Conservation (phyloP, 2,888 invertebrate genomes). For the Acanthoscelides obtectus region DNA sequence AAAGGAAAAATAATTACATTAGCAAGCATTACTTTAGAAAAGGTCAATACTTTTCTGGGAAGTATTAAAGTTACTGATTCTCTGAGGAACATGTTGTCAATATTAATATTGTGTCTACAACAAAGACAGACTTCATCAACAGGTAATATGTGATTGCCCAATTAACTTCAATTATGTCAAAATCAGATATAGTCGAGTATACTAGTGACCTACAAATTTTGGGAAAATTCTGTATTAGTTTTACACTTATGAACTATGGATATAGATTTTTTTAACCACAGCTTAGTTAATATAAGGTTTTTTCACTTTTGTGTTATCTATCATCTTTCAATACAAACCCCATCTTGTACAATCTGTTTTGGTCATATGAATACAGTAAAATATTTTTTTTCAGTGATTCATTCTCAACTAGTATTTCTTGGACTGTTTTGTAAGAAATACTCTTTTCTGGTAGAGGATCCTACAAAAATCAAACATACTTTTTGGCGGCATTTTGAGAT, state of each 20-base stretch:
- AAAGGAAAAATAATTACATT: slow-evolving; percentile 35
- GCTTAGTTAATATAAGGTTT: too few species aligned
- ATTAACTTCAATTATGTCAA: slow-evolving; percentile 18
- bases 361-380: too few species aligned
- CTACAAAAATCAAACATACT: slow-evolving; percentile 20
- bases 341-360: too few species aligned
- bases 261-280: too few species aligned
- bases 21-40: slow-evolving; percentile 31
- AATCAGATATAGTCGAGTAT: slow-evolving; percentile 31
- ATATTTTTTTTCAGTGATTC: slow-evolving; percentile 32
- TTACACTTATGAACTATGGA: too few species aligned
- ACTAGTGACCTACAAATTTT: too few species aligned
- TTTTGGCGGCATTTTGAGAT: slow-evolving; percentile 29
- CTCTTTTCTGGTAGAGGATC: slow-evolving; percentile 28
- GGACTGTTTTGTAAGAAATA: slow-evolving; percentile 36
- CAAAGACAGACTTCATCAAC: slow-evolving; percentile 19
- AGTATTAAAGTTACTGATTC: neutral
- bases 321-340: too few species aligned
- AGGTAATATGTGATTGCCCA: slow-evolving; percentile 21
- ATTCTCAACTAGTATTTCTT: slow-evolving; percentile 30
- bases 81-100: neutral
- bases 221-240: too few species aligned
- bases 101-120: slow-evolving; percentile 17
- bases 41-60: slow-evolving; percentile 7
- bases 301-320: too few species aligned